Evolutionary conservation across 2,797 vertebrate genomes (phyloP), one percentile per base, ranked within the genome.

Genomic region (Spondyliosoma cantharus): DNA sequence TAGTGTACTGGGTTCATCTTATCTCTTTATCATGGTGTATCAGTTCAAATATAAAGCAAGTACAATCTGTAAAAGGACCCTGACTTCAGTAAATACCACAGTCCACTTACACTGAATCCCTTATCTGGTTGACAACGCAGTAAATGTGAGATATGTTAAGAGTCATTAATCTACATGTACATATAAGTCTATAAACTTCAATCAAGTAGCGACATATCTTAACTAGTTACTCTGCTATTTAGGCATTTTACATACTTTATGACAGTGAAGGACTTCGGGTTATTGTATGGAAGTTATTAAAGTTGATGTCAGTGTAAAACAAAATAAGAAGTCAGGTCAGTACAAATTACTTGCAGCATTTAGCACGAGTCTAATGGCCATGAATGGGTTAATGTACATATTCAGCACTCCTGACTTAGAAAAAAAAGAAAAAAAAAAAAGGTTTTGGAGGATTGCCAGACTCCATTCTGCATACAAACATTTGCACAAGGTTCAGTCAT

Each of bases 361-460:
- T 25, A 52, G n/a, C 25, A 62, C 4, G 64, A 42, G 27, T 25
- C 15, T 5, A 37, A 46, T 69, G 89, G 92, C 68, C 67, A 87
- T 79, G 80, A 93, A 95, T 82, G 93, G 92, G 95, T 96, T 95
- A 96, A 96, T 73, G 54, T 86, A 70, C 64, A 77, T 64, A 86
- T 86, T 78, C 83, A 77, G 84, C 84, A 71, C 74, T 88, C 71
- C 67, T 78, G 80, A 76, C 76, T 84, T 76, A 37, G 29, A 27
- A 78, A 80, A 87, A 86, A 86, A 80, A 87, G 85, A 86, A 82
- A 70, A 83, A 66, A 56, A 76, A 74, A 80, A 80, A 78, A 85
- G 78, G 69, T 29, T 54, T 73, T 73, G 68, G 71, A 90, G 89
- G 90, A 74, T 91, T 92, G 89, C 81, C 85, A 83, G 86, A 29